Percentiles rank a stretch among this genome's conserved stretches.
Evolutionary conservation across 2,797 vertebrate genomes (phyloP).

Genomic region (Muscicapa striata): DNA sequence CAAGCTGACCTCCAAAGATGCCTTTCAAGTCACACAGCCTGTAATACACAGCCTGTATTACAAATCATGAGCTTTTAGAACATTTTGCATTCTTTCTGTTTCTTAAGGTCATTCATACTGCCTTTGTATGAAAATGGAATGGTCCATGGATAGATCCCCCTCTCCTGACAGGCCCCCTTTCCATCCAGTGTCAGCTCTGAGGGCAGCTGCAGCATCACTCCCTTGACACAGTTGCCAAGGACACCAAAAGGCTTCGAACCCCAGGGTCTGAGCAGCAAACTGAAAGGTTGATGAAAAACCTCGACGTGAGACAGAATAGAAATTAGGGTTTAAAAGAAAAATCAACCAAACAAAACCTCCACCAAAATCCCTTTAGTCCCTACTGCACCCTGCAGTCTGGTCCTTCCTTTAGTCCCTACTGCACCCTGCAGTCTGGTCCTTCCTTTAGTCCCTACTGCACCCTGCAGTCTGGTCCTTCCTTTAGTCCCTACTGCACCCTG

Average conservation of each 20-base stretch:
- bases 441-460: not conserved
- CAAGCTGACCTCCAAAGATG: not conserved
- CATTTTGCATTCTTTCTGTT: not conserved
- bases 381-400: no score
- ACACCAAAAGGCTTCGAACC: not conserved
- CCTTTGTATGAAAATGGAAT: not conserved
- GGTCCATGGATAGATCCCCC: accelerated
- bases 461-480: not conserved
- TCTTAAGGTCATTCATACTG: not conserved
- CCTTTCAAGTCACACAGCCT: not conserved
- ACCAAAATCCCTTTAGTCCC: not conserved
- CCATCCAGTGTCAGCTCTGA: not conserved
- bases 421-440: not conserved
- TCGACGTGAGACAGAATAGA: not conserved
- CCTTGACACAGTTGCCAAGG: not conserved
- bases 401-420: not conserved
- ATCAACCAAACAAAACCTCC: not conserved
- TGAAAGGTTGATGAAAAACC: not conserved
- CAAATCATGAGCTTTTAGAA: not conserved
- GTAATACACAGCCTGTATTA: not conserved
- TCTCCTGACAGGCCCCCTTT: not conserved
- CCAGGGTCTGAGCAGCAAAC: not conserved
- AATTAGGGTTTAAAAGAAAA: not conserved
- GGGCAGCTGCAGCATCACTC: not conserved
- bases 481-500: not conserved